A percentile compares a stretch with the other conserved stretches of the same genome.
Evolutionary conservation across 2,888 invertebrate genomes (phyloP).

Genomic region (Cordylochernes scorpioides): DNA sequence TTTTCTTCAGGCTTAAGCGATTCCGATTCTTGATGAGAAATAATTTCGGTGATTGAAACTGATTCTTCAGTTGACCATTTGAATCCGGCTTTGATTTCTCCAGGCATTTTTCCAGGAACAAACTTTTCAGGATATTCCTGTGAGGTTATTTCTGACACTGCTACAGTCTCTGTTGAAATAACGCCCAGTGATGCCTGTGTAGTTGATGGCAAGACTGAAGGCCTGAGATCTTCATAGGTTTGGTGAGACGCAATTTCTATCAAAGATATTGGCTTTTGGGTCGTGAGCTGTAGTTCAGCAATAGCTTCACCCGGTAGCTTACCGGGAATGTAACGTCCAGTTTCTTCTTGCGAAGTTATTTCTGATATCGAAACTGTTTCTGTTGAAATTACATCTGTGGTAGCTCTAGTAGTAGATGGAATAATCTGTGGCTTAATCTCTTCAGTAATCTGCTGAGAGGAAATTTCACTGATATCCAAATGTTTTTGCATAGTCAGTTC

Average conservation of each 20-base stretch:
- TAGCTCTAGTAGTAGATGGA: constrained; percentile 5
- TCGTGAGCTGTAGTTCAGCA: constrained; percentile 8
- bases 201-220: constrained; percentile 2
- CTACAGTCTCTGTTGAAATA: constrained; percentile 5
- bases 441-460: constrained; percentile 5
- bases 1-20: constrained; percentile 3
- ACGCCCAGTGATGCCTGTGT: constrained; percentile 5
- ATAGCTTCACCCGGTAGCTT: constrained; percentile 11
- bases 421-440: constrained; percentile 5
- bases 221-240: constrained; percentile 3
- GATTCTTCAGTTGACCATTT: constrained; percentile 7
- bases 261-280: constrained; percentile 7
- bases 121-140: constrained; percentile 10
- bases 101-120: constrained; percentile 8
- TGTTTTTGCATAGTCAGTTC: constrained; percentile 9
- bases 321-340: constrained; percentile 8
- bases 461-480: constrained; percentile 5
- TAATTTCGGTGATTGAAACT: constrained; percentile 9
- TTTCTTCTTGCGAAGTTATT: constrained; percentile 10
- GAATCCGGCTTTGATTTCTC: constrained; percentile 9
- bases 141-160: constrained; percentile 6
- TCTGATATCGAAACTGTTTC: constrained; percentile 9
- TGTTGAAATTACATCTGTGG: constrained; percentile 8
- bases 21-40: constrained; percentile 5
- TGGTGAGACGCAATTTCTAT: constrained; percentile 8